A percentile compares a stretch with the other conserved stretches of the same genome.
Evolutionary conservation across 2,113 vertebrate genomes (phyloP).

Genomic region (Philantomba maxwellii): DNA sequence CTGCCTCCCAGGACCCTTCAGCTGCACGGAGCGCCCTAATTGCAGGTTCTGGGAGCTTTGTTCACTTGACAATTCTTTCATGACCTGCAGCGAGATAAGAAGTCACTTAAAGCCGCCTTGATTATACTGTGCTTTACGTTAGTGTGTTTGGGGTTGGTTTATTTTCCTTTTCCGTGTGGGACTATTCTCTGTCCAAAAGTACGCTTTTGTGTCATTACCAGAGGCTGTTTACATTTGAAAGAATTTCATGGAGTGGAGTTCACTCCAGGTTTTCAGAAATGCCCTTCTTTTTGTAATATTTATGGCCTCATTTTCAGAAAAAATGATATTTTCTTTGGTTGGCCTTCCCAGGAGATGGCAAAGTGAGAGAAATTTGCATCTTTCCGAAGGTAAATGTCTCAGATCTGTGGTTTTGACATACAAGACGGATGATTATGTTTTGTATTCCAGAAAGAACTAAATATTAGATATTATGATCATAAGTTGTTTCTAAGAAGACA

Average conservation of each 20-base stretch:
- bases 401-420: background rate
- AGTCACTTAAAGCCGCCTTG: background rate
- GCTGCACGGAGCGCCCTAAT: rapidly evolving
- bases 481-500: background rate
- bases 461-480: background rate
- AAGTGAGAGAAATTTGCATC: background rate
- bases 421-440: background rate
- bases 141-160: background rate
- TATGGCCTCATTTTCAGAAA: background rate
- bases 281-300: background rate
- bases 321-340: background rate
- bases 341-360: background rate
- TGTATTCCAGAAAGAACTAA: background rate
- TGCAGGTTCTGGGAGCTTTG: background rate
- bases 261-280: background rate
- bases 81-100: background rate
- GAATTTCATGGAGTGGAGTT: background rate
- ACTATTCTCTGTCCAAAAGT: background rate
- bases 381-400: background rate
- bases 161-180: background rate
- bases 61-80: background rate
- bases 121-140: background rate
- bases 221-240: background rate
- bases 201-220: background rate
- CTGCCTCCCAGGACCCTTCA: background rate